These are phyloP conservation scores for Kryptolebias ocellatus DNA, from an alignment of 2,797 vertebrate species.

Conservation along the genomic window DNA sequence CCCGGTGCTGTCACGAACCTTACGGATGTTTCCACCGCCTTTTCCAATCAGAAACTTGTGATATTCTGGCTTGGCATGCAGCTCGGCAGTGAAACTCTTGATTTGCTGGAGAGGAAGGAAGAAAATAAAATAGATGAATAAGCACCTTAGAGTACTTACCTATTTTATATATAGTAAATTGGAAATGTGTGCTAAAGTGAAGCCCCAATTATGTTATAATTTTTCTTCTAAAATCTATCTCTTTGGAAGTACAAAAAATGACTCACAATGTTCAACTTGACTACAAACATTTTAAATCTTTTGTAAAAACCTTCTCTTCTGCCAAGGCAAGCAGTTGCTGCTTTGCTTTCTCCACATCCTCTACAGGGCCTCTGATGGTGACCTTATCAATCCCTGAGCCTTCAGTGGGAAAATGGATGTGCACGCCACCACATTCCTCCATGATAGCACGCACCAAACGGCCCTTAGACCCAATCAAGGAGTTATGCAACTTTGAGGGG, in stretches of 20 bases:
- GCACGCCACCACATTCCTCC: conserved; percentile 98
- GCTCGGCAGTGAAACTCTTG: conserved; percentile 94
- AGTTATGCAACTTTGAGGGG: conserved; percentile 96
- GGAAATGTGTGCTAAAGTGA: too few relatives aligned
- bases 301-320: conserved; percentile 92
- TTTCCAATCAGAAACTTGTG: conserved; percentile 99
- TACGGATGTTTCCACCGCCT: conserved; percentile 96
- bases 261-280: conserved; percentile 24
- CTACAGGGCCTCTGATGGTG: conserved; percentile 92
- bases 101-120: conserved; percentile 86
- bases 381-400: conserved; percentile 97
- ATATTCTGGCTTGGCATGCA: conserved; percentile 96
- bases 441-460: conserved; percentile 98
- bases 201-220: too few relatives aligned
- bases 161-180: too few relatives aligned
- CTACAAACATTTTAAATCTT: not conserved
- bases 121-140: too few relatives aligned
- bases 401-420: conserved; percentile 98
- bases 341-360: conserved; percentile 96
- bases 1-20: conserved; percentile 95
- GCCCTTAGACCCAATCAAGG: conserved; percentile 96
- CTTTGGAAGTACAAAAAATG: too few relatives aligned
- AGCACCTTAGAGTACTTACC: too few relatives aligned
- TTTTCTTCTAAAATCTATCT: too few relatives aligned
- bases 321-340: conserved; percentile 95